Base-by-base conservation (phyloP, 1,140 invertebrate species). In the Himalopsyche phryganea region DNA sequence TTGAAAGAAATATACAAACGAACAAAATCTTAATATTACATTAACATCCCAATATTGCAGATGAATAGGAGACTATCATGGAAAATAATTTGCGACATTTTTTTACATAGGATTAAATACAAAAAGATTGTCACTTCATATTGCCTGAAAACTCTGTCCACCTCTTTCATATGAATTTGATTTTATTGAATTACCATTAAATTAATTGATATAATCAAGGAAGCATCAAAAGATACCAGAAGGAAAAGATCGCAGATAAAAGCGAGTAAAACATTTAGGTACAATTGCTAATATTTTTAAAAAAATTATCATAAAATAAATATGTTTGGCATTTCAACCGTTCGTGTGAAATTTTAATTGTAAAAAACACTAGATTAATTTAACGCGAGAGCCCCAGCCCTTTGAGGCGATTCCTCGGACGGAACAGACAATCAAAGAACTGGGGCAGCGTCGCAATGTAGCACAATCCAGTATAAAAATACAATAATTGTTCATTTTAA, bases 391-490 rank as follows among this genome's bases (percentile, higher is more conserved):
- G 61, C 61, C 61, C 61, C 57, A 60, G 61, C 48, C 42, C 48
- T 49, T 23, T 42, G 20, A 41, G 1, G 17, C 41, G 42, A 10
- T 20, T 13, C 13, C 15, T 32, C 6, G 42, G 19, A 41, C 7
- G 17, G 9, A 17, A 11, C 15, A 13, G 1, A 17, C 32, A n/a
- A 19, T 10, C 40, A 28, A 32, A 50, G 50, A 58, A 58, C 60
- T 58, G 60, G 60, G 60, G 60, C 60, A 7, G 11, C 13, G 35
- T 53, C 50, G 50, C 45, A 33, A 57, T 11, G 33, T 35, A 44
- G 44, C 40, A 58, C 50, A 51, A 53, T 62, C 60, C 55, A 59
- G 56, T 58, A 58, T 47, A 63, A 58, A 62, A 55, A 59, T 58
- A 58, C 52, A 54, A 63, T 49, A 50, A 28, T 28, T 28, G 55